Base-by-base conservation (phyloP, 2,797 vertebrate species). In the Pipistrellus pipistrellus region DNA sequence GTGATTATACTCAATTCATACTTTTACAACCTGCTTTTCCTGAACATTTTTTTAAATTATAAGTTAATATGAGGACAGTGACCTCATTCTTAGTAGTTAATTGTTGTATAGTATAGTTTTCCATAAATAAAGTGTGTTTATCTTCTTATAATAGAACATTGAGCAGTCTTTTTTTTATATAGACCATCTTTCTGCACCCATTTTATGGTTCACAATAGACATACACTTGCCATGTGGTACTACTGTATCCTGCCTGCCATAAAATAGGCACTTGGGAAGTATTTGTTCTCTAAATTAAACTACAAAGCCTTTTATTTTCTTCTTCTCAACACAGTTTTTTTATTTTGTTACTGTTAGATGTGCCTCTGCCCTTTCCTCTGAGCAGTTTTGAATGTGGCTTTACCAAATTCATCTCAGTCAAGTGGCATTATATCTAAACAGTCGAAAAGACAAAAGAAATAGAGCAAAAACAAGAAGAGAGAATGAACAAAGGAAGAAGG, bases 351-450 rank as follows among this genome's bases (percentile, higher is more conserved):
- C 62, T 82, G 4, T 53, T 32, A 30, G 41, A 30, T 57, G 1
- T 14, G 0, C 3, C 25, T 80, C 15, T 57, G 13, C 71, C 62
- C 4, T 85, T 90, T 46, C 32, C 14, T 8, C 3, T 32, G 27
- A 80, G 80, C 1, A 27, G 0, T 78, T 94, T 82, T 27, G 69
- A 76, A 66, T 57, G 27, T 77, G 46, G 7, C 41, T 88, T 83
- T 35, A 18, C 59, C 6, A 32, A 4, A 64, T 95, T 46, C 32
- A 23, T 84, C 25, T 68, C 72, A 83, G 2, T 88, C 23, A 48
- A 71, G 38, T 57, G 10, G 41, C 53, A 48, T n/a, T 90, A 32
- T 76, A 8, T 87, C 85, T 88, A 35, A 90, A 96, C 13, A 30
- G 13, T 48, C 21, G 46, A 44, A 88, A 66, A 76, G 14, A 93